Evolutionary conservation across 37 sponge, comb jelly and placozoan species (phyloP), one percentile per base, ranked within the genome.

Genomic region (Chondrosia reniformis): DNA sequence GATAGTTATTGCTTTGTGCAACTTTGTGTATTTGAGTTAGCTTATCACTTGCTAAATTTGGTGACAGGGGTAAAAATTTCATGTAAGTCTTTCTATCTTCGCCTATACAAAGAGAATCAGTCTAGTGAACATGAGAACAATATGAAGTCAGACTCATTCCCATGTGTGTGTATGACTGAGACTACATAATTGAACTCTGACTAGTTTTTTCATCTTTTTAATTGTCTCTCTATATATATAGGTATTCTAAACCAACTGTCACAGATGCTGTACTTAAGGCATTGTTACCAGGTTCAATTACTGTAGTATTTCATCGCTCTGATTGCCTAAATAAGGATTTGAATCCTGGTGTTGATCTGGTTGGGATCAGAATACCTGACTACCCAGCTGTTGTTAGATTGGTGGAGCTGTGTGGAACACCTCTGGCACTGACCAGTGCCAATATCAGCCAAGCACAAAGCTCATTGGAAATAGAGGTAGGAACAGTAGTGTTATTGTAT

Each of bases 381-480:
- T 52, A 83, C 78, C 45, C 61, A 25, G 82, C 92, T 44, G 73
- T 87, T 10, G 42, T 81, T 32, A n/a, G 85, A n/a, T 81, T 97
- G 66, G 88, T 83, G n/a, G 44, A 36, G 36, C 19, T 46, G 6
- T 86, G 80, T 74, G 84, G 84, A 2, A 44, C 55, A 32, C 95
- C 99, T 1, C 65, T 97, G 15, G 99, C 99, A 33, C 87, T 97
- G n/a, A 97, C 99, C 34, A 95, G 95, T 67, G 99, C 99, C 44
- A 97, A 94, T 78, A 63, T 82, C 83, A 95, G 90, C 59, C 56
- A 80, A 38, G 31, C 63, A 30, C 33, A 63, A 33, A 95, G 93
- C 81, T 82, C 84, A 38, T 36, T 89, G 24, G 30, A 64, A 39
- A 63, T 86, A 0, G 84, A 92, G 73, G 90, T 89, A 43, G 57